These are phyloP conservation scores for Pogonophryne albipinna DNA, from an alignment of 2,797 vertebrate species.

Conservation along the genomic window DNA sequence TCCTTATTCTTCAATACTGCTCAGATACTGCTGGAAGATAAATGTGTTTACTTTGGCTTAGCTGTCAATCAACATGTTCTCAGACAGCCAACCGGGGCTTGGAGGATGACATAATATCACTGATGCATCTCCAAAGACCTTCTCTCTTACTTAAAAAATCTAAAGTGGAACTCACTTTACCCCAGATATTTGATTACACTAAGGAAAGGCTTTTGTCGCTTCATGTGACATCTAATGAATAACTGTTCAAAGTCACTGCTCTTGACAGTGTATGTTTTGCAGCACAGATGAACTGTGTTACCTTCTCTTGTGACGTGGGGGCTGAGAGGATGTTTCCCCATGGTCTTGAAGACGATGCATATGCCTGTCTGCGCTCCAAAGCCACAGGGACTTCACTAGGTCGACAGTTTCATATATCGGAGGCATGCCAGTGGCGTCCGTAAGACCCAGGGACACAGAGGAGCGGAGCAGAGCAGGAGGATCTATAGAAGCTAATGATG, in stretches of 20 bases:
- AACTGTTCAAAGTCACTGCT: not conserved
- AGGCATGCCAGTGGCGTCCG: slow-evolving; percentile 32
- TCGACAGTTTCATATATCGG: slow-evolving; percentile 32
- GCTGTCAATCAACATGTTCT: not conserved
- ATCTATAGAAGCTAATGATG: slow-evolving; percentile 84
- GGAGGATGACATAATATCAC: not conserved
- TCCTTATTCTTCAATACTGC: not conserved
- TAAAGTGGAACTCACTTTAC: not conserved
- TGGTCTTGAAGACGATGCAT: slow-evolving; percentile 34
- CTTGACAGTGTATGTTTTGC: not conserved
- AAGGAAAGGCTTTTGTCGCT: not conserved
- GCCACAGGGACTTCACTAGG: slow-evolving; percentile 27
- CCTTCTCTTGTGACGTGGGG: slow-evolving; percentile 2
- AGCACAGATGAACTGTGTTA: not conserved
- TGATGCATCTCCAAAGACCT: not conserved
- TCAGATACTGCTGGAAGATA: not conserved
- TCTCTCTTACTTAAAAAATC: not conserved
- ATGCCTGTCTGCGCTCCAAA: slow-evolving; percentile 29
- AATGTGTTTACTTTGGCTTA: not conserved
- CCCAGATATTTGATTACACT: not conserved
- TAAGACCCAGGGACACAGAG: slow-evolving; percentile 58
- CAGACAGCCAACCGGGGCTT: not conserved
- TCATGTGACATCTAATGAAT: not conserved
- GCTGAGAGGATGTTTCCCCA: slow-evolving; percentile 11
- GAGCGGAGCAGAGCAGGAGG: slow-evolving; percentile 49